Evolutionary conservation across 2,113 vertebrate species (phyloP).

Genomic region (Tamias sibiricus): DNA sequence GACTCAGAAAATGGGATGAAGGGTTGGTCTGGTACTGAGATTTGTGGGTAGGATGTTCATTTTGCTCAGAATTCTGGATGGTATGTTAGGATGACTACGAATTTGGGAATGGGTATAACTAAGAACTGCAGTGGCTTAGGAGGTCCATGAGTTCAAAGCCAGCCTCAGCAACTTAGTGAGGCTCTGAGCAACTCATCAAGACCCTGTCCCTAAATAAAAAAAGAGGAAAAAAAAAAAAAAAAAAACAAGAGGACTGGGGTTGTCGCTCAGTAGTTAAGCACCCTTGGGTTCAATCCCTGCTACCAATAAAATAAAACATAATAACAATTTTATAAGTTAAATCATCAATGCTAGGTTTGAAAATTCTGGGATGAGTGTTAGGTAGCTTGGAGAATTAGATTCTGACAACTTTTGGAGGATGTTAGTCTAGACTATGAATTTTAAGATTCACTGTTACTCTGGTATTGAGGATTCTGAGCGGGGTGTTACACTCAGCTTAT

Average conservation of each 20-base stretch:
- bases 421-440: neutral
- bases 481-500: neutral
- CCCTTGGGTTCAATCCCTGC: too few relatives aligned
- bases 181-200: too few relatives aligned
- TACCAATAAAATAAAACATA: too few relatives aligned
- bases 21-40: neutral
- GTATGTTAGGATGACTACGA: neutral
- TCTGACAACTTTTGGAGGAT: neutral
- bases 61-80: neutral
- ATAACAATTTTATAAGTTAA: neutral
- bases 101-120: neutral
- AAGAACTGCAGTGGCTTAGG: too few relatives aligned
- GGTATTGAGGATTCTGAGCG: neutral
- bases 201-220: too few relatives aligned
- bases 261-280: too few relatives aligned
- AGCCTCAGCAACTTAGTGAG: too few relatives aligned
- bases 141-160: too few relatives aligned
- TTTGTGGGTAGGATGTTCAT: neutral
- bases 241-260: too few relatives aligned
- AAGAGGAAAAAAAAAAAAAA: too few relatives aligned
- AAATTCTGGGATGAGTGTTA: neutral
- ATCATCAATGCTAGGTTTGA: neutral
- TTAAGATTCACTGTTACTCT: neutral
- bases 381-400: neutral
- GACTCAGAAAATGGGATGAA: neutral